phyloP scores from a whole-genome alignment of 35 echinoderm and acorn worm genomes.

The Stichopus chloronotus region DNA sequence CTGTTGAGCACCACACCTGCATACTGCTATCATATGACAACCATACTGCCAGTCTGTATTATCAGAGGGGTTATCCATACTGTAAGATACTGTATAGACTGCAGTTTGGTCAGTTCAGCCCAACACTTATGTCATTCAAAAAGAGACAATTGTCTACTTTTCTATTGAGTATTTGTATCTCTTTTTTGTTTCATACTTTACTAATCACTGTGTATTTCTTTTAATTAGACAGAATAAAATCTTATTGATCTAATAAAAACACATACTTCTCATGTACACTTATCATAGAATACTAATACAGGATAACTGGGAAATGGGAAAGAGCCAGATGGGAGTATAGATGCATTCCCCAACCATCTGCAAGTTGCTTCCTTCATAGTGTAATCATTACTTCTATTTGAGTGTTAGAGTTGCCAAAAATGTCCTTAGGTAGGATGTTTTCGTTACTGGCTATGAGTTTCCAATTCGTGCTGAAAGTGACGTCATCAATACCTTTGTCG shows the following conservation, averaged over 20 bases:
- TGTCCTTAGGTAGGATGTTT: too few relatives aligned
- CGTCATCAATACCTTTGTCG: too few relatives aligned
- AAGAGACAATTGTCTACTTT: background rate
- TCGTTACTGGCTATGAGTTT: too few relatives aligned
- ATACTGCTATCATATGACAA: background rate
- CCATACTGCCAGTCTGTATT: background rate
- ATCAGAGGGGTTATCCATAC: background rate
- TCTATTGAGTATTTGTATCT: background rate
- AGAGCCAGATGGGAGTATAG: background rate
- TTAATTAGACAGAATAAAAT: background rate
- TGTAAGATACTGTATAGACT: background rate
- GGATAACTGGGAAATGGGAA: background rate
- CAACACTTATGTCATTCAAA: background rate
- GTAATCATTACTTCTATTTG: too few relatives aligned
- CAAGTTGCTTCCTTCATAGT: background rate
- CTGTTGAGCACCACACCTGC: background rate
- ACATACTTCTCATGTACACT: background rate
- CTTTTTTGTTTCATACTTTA: background rate
- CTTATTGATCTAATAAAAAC: background rate
- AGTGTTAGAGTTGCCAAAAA: too few relatives aligned
- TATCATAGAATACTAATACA: background rate
- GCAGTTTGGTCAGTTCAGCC: background rate
- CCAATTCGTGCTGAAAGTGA: too few relatives aligned
- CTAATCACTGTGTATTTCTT: background rate
- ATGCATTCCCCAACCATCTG: background rate